phyloP scores from a whole-genome alignment of 2,113 vertebrate genomes.

The Trematocara nigrifrons region DNA sequence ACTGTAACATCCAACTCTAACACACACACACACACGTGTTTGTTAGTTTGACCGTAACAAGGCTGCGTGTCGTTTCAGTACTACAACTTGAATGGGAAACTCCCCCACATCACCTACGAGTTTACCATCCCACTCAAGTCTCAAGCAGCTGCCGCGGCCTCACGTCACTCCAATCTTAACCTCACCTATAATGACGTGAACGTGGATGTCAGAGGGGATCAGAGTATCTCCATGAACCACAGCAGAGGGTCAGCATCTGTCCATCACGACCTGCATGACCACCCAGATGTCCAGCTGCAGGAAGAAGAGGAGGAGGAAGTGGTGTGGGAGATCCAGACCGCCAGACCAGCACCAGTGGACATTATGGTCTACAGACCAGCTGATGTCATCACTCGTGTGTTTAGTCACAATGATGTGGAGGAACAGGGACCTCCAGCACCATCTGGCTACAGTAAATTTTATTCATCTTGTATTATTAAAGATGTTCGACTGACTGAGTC shows the following conservation, averaged over 20 bases:
- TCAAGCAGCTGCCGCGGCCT: conserved; percentile 5
- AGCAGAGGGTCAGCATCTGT: conserved; percentile 6
- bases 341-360: conserved; percentile 34
- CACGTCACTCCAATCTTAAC: neutral
- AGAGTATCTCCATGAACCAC: conserved; percentile 6
- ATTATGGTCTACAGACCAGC: conserved; percentile 38
- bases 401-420: conserved; percentile 59
- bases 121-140: conserved; percentile 76
- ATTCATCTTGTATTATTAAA: neutral
- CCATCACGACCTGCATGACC: neutral
- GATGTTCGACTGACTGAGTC: neutral
- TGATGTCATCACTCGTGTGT: conserved; percentile 32
- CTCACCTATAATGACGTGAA: conserved; percentile 43
- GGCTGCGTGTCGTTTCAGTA: conserved; percentile 62
- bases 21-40: neutral
- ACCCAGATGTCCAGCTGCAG: conserved; percentile 3
- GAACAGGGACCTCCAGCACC: conserved; percentile 38
- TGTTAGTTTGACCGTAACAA: neutral
- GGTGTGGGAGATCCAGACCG: conserved; percentile 37
- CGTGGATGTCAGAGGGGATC: neutral
- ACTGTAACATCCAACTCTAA: too few relatives aligned
- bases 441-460: conserved; percentile 50
- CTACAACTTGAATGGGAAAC: conserved; percentile 87
- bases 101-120: conserved; percentile 83
- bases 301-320: neutral